Evolutionary conservation across 2,888 invertebrate genomes (phyloP).

Genomic region (Chymomyza fuscimana): DNA sequence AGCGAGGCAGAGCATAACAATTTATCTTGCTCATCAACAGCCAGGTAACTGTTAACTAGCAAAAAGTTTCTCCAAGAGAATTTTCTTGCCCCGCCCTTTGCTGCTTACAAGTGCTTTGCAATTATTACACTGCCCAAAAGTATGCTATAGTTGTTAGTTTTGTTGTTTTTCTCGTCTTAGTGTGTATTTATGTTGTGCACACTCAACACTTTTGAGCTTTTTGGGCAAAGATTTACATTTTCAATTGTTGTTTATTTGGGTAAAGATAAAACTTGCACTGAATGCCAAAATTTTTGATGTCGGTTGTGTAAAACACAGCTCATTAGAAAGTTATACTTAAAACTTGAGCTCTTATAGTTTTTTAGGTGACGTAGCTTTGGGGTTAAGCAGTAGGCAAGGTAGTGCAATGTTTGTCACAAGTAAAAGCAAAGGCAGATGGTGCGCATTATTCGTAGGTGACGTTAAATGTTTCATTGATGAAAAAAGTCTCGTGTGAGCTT

Average conservation of each 20-base stretch:
- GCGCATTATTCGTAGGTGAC: no score
- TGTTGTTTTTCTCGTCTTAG: slow-evolving; percentile 27
- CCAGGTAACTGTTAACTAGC: neutral
- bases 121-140: slow-evolving; percentile 58
- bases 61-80: slow-evolving; percentile 35
- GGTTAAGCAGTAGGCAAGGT: no score
- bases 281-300: neutral
- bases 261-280: neutral
- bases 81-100: slow-evolving; percentile 1
- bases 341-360: neutral
- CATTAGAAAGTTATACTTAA: neutral
- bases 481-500: no score
- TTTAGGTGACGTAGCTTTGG: neutral
- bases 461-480: no score
- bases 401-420: no score
- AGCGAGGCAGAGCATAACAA: slow-evolving; percentile 25
- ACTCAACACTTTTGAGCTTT: slow-evolving; percentile 64
- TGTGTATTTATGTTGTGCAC: slow-evolving; percentile 52
- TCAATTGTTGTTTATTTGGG: slow-evolving; percentile 42
- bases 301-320: neutral
- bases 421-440: no score
- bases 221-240: slow-evolving; percentile 66
- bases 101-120: slow-evolving; percentile 62
- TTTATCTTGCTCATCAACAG: slow-evolving; percentile 43
- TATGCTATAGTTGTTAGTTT: slow-evolving; percentile 25